A percentile compares a stretch with the other conserved stretches of the same genome.
phyloP scores from a whole-genome alignment of 2,113 vertebrate genomes.

The Paradoxurus hermaphroditus region DNA sequence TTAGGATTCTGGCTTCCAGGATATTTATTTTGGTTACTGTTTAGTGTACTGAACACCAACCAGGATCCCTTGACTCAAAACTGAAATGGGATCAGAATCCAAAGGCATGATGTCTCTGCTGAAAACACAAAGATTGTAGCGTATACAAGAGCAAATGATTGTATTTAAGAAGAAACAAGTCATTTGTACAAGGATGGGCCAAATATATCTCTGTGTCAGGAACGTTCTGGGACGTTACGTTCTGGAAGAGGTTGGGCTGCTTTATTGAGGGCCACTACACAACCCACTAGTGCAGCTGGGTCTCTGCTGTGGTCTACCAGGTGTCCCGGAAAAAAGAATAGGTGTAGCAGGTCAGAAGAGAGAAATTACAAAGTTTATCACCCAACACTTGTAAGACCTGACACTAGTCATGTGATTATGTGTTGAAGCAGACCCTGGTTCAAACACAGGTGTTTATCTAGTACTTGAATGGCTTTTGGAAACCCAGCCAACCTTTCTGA shows the following conservation, averaged over 20 bases:
- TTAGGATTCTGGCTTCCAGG: slow-evolving; percentile 53
- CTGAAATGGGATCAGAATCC: slow-evolving; percentile 5
- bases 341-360: background rate
- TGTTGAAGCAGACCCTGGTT: background rate
- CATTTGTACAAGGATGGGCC: background rate
- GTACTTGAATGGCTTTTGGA: background rate
- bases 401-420: background rate
- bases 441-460: background rate
- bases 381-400: background rate
- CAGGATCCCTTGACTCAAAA: slow-evolving; percentile 1
- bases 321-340: background rate
- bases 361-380: background rate
- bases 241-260: background rate
- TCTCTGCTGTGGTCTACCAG: background rate
- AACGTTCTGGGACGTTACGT: background rate
- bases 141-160: background rate
- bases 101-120: background rate
- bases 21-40: slow-evolving; percentile 63
- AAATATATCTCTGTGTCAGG: background rate
- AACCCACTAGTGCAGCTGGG: background rate
- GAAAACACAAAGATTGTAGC: background rate
- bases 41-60: slow-evolving; percentile 23
- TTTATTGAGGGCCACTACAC: background rate
- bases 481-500: background rate
- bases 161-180: background rate